Conservation (phyloP, 1,140 invertebrate species). For the Euborellia annulipes region DNA sequence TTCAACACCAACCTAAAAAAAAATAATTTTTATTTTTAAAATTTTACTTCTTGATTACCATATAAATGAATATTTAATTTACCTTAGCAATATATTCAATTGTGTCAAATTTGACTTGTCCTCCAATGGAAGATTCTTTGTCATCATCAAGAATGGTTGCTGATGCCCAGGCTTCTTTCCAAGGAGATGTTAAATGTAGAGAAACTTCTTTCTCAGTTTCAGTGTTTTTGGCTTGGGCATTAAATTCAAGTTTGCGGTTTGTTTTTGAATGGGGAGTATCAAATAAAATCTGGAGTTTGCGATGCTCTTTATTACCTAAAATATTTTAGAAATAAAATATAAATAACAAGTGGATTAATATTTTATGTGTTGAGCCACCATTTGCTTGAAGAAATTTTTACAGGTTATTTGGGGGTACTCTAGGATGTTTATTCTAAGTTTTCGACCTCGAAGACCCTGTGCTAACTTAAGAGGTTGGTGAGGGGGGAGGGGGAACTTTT, state of each 20-base stretch:
- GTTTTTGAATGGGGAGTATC: slow-evolving; percentile 44
- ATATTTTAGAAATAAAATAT: too few relatives aligned
- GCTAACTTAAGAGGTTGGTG: too few relatives aligned
- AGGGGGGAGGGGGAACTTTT: too few relatives aligned
- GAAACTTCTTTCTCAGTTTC: slow-evolving; percentile 18
- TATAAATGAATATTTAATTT: too few relatives aligned
- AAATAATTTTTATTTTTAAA: too few relatives aligned
- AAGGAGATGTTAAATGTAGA: not conserved
- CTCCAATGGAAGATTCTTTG: slow-evolving; percentile 34
- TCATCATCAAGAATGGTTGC: slow-evolving; percentile 31
- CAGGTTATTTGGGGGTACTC: too few relatives aligned
- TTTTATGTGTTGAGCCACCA: too few relatives aligned
- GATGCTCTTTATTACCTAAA: slow-evolving; percentile 10
- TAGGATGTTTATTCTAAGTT: too few relatives aligned
- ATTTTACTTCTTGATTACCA: too few relatives aligned
- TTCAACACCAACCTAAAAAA: slow-evolving; percentile 35
- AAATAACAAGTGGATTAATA: too few relatives aligned
- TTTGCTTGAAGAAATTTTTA: too few relatives aligned
- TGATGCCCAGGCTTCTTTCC: slow-evolving; percentile 16
- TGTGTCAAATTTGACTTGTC: slow-evolving; percentile 38
- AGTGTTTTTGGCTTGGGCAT: slow-evolving; percentile 12
- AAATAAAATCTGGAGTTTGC: slow-evolving; percentile 38
- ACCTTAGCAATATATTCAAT: slow-evolving; percentile 36
- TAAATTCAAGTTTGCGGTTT: slow-evolving; percentile 38
- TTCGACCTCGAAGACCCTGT: too few relatives aligned